These are phyloP conservation scores for Ibidorhyncha struthersii DNA, from an alignment of 2,113 vertebrate species.

Conservation along the genomic window DNA sequence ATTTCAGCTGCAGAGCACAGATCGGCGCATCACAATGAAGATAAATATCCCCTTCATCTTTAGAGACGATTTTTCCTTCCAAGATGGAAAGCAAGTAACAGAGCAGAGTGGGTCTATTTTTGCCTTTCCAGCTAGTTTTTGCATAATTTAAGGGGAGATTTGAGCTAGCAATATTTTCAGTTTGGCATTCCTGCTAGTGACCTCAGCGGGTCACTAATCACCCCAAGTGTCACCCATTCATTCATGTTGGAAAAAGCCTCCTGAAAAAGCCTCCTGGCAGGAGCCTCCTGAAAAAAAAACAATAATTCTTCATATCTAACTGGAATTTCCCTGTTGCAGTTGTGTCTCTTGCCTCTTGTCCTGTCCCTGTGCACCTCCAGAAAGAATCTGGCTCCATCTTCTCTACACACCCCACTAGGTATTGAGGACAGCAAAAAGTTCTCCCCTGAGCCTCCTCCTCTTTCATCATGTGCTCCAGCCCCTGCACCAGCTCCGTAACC, in stretches of 20 bases:
- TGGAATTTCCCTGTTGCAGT: background rate
- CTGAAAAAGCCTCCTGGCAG: background rate
- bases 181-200: background rate
- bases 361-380: background rate
- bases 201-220: background rate
- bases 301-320: background rate
- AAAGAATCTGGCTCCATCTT: background rate
- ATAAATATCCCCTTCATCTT: background rate
- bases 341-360: background rate
- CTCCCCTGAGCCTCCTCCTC: background rate
- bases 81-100: background rate
- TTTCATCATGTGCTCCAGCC: background rate
- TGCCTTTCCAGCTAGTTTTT: background rate
- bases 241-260: background rate
- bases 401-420: background rate
- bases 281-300: background rate
- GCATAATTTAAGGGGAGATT: background rate
- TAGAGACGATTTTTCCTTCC: background rate
- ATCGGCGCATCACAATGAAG: background rate
- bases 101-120: background rate
- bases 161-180: background rate
- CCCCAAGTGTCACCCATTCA: background rate
- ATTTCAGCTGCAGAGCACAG: background rate
- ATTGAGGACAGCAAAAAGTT: background rate
- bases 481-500: background rate